Evolutionary conservation across 2,888 invertebrate genomes (phyloP).

Genomic region (Monochamus alternatus): DNA sequence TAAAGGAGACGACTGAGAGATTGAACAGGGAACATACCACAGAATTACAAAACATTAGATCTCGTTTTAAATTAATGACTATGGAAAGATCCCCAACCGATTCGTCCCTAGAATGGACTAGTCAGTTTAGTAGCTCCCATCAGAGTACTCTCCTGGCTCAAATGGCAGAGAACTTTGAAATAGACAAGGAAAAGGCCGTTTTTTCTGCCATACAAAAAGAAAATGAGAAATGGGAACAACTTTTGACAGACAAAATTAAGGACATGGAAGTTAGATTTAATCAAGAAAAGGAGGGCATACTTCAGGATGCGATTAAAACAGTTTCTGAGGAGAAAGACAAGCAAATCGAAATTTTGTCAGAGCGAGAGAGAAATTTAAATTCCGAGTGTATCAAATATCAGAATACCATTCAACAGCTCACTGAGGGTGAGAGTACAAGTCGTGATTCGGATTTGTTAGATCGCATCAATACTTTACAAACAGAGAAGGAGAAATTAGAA

Average conservation of each 20-base stretch:
- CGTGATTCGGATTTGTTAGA: constrained; percentile 74
- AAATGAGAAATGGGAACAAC: constrained; percentile 71
- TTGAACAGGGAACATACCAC: constrained; percentile 82
- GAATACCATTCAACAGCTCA: constrained; percentile 79
- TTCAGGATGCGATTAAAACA: constrained; percentile 75
- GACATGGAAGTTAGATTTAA: constrained; percentile 71
- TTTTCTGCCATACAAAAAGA: constrained; percentile 74
- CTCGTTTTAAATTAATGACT: constrained; percentile 83
- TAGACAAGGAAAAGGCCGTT: constrained; percentile 74
- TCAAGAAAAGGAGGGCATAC: constrained; percentile 41
- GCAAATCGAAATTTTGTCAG: constrained; percentile 78
- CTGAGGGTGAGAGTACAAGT: constrained; percentile 79
- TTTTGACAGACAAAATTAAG: constrained; percentile 70
- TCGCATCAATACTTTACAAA: constrained; percentile 71
- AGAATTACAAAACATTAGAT: constrained; percentile 84
- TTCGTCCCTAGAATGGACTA: constrained; percentile 82
- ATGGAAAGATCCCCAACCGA: constrained; percentile 86
- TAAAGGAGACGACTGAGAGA: constrained; percentile 81
- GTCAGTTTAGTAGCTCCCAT: constrained; percentile 74
- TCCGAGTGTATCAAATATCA: constrained; percentile 80
- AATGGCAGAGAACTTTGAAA: constrained; percentile 78
- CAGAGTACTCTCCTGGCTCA: constrained; percentile 80
- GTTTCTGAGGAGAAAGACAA: constrained; percentile 82
- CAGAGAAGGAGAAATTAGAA: constrained; percentile 71
- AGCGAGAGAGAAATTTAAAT: constrained; percentile 75